phyloP scores from a whole-genome alignment of 1,140 invertebrate species.

The Samia ricini region DNA sequence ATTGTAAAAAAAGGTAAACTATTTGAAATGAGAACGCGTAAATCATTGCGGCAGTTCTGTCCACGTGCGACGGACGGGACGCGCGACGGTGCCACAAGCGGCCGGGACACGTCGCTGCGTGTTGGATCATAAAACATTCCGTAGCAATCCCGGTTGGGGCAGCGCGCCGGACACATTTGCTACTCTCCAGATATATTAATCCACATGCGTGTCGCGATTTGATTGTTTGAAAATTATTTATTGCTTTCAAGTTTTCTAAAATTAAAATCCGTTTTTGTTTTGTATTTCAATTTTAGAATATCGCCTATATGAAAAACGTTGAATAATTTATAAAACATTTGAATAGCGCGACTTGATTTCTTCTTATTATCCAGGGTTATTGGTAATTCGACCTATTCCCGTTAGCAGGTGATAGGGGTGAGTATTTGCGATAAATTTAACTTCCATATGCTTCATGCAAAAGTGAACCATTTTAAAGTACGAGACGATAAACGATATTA shows the following conservation, averaged over 20 bases:
- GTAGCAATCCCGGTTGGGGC: constrained; percentile 19
- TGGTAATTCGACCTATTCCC: no score
- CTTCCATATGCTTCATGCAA: no score
- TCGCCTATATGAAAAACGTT: no score
- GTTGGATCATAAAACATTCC: constrained; percentile 55
- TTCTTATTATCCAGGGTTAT: no score
- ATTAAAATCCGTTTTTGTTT: background rate
- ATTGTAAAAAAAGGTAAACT: constrained; percentile 4
- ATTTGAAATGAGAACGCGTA: constrained; percentile 62
- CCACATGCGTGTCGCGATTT: constrained; percentile 7
- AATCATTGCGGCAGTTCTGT: constrained; percentile 61
- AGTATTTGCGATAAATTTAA: no score
- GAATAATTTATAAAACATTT: no score
- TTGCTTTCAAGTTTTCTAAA: background rate
- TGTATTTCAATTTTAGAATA: background rate
- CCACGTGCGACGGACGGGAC: constrained; percentile 43
- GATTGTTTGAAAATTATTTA: constrained; percentile 8
- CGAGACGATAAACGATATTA: no score
- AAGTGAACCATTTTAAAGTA: no score
- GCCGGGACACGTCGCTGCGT: constrained; percentile 43
- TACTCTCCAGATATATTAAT: constrained; percentile 8
- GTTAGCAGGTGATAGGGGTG: no score
- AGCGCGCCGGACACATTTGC: constrained; percentile 6
- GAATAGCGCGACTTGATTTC: no score
- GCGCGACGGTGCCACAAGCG: constrained; percentile 42